Evolutionary conservation across 2,113 vertebrate species (phyloP).

Genomic region (Sinocyclocheilus anophthalmus): DNA sequence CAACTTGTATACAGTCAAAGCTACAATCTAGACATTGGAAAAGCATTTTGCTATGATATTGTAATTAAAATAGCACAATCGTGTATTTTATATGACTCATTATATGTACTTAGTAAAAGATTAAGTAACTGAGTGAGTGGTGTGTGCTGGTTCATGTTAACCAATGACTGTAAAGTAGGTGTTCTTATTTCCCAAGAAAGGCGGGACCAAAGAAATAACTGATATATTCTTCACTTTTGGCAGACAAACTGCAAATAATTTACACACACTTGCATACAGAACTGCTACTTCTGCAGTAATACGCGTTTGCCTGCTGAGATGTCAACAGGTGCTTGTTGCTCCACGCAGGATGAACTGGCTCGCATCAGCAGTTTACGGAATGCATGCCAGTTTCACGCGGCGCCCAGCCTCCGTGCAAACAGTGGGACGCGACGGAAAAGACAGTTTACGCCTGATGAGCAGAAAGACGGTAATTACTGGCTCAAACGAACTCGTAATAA

Average conservation of each 20-base stretch:
- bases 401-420: not conserved
- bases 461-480: constrained; percentile 66
- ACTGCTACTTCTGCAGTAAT: not conserved
- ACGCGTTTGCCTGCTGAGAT: constrained; percentile 4
- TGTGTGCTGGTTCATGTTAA: not conserved
- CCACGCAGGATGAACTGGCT: not conserved
- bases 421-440: constrained; percentile 53
- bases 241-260: not conserved
- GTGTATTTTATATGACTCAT: not conserved
- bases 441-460: constrained; percentile 62
- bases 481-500: constrained; percentile 68
- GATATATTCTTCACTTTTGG: constrained; percentile 6
- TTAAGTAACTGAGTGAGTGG: not conserved
- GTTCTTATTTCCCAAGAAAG: not conserved
- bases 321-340: constrained; percentile 30
- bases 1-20: not conserved
- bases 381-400: constrained; percentile 5
- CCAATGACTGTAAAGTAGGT: constrained; percentile 43
- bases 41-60: not conserved
- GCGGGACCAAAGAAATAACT: constrained; percentile 15
- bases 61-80: constrained; percentile 17
- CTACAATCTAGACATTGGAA: not conserved
- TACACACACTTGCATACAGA: not conserved
- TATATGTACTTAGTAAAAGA: not conserved
- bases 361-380: not conserved